Base-by-base conservation (phyloP, 2,888 invertebrate species). In the Chloroclysta siterata region DNA sequence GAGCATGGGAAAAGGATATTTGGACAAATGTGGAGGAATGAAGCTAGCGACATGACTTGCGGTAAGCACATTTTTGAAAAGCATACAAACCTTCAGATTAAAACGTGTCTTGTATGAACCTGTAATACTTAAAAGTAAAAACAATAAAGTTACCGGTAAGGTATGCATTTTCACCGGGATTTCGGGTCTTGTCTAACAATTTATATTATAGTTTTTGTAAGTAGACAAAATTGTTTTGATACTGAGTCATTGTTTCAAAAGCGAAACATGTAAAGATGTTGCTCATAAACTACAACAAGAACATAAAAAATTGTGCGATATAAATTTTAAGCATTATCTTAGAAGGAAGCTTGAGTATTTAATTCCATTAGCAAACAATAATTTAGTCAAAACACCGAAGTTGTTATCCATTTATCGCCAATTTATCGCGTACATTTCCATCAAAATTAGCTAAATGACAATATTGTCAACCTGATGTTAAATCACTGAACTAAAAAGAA, bases 41-140 rank as follows among this genome's bases (percentile, higher is more conserved):
- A 94, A 60, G 91, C 94, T 4, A 83, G 83, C 58, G 92, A 94
- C 59, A 96, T 96, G 95, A 94, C 94, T 69, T 96, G 95, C 80
- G 94, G 95, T 95, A 88, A 87, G 90, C 77, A 65, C 75, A 68
- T 48, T 53, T 57, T 60, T 44, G 52, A 58, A 15, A 39, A 28
- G 11, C 13, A 47, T 0, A 14, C 46, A 46, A 11, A 46, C 46
- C 46, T 15, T 44, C 17, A 17, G 46, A 46, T 4, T 4, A 46
- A 44, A 17, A 46, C 44, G n/a, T 36, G 48, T 48, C 22, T 22
- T 22, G 22, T 22, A 22, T 33, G 6, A 33, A 33, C 6, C 5
- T 33, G 5, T 5, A 6, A 8, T 7, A 29, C 7, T 29, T 7
- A n/a, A 44, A 8, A n/a, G 33, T 7, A 15, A 28, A 33, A 28